phyloP scores from a whole-genome alignment of 2,113 vertebrate species.

The Romanogobio albipinnatus region DNA sequence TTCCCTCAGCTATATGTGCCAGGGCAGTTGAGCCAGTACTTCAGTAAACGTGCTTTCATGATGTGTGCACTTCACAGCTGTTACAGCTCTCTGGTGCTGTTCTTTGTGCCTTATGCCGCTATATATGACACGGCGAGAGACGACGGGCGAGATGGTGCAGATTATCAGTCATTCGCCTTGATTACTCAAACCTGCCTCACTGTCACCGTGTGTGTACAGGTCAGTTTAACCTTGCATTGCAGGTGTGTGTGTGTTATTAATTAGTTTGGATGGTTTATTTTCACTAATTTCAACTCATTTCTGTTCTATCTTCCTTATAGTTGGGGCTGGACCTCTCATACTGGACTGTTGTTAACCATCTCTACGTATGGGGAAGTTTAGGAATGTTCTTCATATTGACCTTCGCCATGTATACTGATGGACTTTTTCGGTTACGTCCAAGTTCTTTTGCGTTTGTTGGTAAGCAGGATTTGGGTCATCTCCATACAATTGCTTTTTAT shows the following conservation, averaged over 20 bases:
- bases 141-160: conserved; percentile 85
- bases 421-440: conserved; percentile 81
- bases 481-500: no score
- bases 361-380: conserved; percentile 93
- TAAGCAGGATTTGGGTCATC: conserved; percentile 67
- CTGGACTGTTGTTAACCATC: conserved; percentile 92
- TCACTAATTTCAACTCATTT: background rate
- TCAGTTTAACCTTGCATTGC: conserved; percentile 52
- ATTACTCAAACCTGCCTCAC: conserved; percentile 90
- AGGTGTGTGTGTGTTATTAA: background rate
- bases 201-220: conserved; percentile 89
- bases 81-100: conserved; percentile 95
- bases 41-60: conserved; percentile 88
- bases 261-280: background rate
- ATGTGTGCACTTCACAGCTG: conserved; percentile 87
- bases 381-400: conserved; percentile 88
- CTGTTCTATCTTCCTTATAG: conserved; percentile 63
- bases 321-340: conserved; percentile 88
- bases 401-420: conserved; percentile 90
- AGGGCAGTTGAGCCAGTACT: conserved; percentile 89
- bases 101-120: conserved; percentile 90
- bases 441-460: conserved; percentile 87
- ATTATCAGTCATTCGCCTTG: conserved; percentile 94
- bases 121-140: conserved; percentile 77
- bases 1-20: conserved; percentile 90